Base-by-base conservation (phyloP, 2,888 invertebrate species). In the Chaetogeoica ovagalla region DNA sequence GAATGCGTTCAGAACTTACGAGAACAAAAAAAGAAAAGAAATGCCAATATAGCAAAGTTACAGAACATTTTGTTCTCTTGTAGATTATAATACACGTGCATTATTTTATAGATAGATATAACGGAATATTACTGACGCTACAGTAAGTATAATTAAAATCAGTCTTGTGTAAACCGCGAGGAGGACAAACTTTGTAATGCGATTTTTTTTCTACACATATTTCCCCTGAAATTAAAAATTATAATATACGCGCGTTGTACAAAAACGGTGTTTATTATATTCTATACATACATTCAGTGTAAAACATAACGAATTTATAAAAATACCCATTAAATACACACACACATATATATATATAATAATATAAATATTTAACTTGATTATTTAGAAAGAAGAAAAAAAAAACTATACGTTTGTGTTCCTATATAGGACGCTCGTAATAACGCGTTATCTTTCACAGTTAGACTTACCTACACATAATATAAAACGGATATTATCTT, bases 401-500 rank as follows among this genome's bases (percentile, higher is more conserved):
- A 21, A 55, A 55, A 23, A 60, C 30, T 30, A 30, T 30, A 60
- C 19, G 17, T 30, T 30, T 7, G 15, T 43, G 17, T 23, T 3
- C 30, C 30, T 30, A 30, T 30, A 30, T 71, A 43, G 21, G 39
- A 71, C 39, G 9, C 21, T 30, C 30, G 55, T 13, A 0, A 2
- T 21, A 21, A 30, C 30, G 30, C 21, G 52, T 73, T 73, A 73
- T 73, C 73, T 73, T 30, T 63, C 37, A n/a, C n/a, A 63, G 43
- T 55, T n/a, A n/a, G 23, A 60, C 23, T 72, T 43, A 19, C 60
- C 60, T 72, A 30, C 4, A 30, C 4, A 30, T 2, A 60, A n/a
- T 72, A n/a, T n/a, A n/a, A n/a, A n/a, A n/a, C n/a, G n/a, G 71
- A 72, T 74, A 11, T 65, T 74, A 74, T 74, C 63, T 74, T 55